Base-by-base conservation (phyloP, 2,797 vertebrate species). In the Alca torda region DNA sequence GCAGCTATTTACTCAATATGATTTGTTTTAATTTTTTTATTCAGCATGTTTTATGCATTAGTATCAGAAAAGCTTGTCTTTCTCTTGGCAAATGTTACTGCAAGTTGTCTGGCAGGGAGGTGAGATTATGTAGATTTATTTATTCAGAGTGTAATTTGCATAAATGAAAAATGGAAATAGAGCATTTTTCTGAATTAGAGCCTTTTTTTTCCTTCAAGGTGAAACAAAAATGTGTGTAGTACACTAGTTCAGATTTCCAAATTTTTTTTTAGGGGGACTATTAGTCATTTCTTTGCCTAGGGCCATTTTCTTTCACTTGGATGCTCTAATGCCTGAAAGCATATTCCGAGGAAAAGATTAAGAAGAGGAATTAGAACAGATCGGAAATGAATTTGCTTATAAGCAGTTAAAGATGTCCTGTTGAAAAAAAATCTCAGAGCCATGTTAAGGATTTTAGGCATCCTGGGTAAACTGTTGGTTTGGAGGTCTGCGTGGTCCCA, bases 101-200 rank as follows among this genome's bases (percentile, higher is more conserved):
- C 79, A 95, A 92, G 92, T 96, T 98, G 96, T 97, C 97, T 97
- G 96, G 96, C 74, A 96, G 94, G 46, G 77, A 96, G 53, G 54
- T 89, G 95, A 67, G 92, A 97, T 97, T 97, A 97, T 97, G 97
- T 97, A 97, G 93, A 97, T 96, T 89, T 94, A 96, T 96, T 98
- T 97, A 97, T 97, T 96, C 90, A 88, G 87, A 79, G 67, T 84
- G 82, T 83, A 95, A 97, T 98, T 98, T 98, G 88, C 95, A 97
- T 97, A 98, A 97, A 97, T 90, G 60, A 93, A 96, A 96, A 96
- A 95, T 97, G 81, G 94, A 98, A 98, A 97, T 93, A 95, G 85
- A 96, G 78, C 85, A 25, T 75, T 83, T 94, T 93, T 93, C 83
- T 94, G 73, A 97, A 93, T 92, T 95, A 85, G 76, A 87, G 54